These are phyloP conservation scores for Psilopsiagon aurifrons DNA, from an alignment of 2,113 vertebrate genomes.

Conservation along the genomic window DNA sequence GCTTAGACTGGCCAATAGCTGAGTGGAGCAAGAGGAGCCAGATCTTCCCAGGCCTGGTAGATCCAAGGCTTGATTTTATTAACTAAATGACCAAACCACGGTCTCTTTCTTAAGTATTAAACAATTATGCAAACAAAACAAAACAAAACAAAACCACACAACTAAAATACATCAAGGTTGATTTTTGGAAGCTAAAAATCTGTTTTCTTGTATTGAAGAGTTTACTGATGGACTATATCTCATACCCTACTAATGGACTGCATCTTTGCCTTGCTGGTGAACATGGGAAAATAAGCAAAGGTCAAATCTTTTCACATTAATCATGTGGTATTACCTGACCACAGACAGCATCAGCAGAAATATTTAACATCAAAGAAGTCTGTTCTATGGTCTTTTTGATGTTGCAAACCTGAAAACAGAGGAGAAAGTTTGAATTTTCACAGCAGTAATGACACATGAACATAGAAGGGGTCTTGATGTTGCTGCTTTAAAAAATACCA, in stretches of 20 bases:
- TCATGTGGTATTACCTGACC: constrained; percentile 67
- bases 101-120: constrained; percentile 18
- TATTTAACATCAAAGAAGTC: constrained; percentile 63
- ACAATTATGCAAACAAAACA: constrained; percentile 8
- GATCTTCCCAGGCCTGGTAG: not conserved
- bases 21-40: not conserved
- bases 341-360: constrained; percentile 52
- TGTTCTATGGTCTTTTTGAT: constrained; percentile 62
- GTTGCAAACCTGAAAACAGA: constrained; percentile 43
- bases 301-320: constrained; percentile 57
- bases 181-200: constrained; percentile 14
- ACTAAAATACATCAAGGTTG: not conserved
- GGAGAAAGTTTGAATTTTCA: constrained; percentile 46
- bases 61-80: constrained; percentile 46
- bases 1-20: constrained; percentile 14
- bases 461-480: constrained; percentile 13
- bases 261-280: constrained; percentile 32
- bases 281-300: constrained; percentile 62
- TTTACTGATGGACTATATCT: not conserved
- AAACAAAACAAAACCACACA: not conserved
- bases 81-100: constrained; percentile 23
- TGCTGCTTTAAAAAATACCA: not conserved
- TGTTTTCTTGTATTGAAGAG: not conserved
- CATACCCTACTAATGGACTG: not conserved
- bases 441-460: constrained; percentile 41